These are phyloP conservation scores for Tretioscincus oriximinensis DNA, from an alignment of 2,113 vertebrate species.

Conservation along the genomic window DNA sequence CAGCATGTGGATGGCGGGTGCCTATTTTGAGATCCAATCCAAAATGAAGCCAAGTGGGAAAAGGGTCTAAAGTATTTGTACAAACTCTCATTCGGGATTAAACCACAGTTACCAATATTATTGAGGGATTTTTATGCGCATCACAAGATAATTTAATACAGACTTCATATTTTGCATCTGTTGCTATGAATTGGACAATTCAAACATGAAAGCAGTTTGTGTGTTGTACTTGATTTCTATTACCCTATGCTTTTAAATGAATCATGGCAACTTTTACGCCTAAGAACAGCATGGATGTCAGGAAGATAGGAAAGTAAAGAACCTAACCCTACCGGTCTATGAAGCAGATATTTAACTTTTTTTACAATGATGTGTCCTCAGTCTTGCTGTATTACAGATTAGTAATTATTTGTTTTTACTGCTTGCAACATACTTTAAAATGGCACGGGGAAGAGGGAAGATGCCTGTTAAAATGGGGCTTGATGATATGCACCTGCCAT, in stretches of 20 bases:
- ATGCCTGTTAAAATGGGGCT: conserved; percentile 76
- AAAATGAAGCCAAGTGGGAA: too few relatives aligned
- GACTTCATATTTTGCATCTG: background rate
- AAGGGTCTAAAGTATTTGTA: background rate
- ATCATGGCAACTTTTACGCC: conserved; percentile 32
- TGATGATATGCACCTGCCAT: conserved; percentile 79
- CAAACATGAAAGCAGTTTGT: background rate
- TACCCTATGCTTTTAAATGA: conserved; percentile 22
- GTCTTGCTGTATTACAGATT: conserved; percentile 70
- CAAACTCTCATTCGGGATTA: background rate
- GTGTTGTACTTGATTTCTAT: background rate
- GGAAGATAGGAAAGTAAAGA: conserved; percentile 53
- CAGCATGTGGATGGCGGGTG: too few relatives aligned
- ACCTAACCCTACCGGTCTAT: conserved; percentile 51
- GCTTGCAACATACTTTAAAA: conserved; percentile 78
- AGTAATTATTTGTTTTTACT: conserved; percentile 75
- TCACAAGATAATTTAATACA: background rate
- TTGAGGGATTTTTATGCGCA: background rate
- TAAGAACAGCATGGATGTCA: conserved; percentile 43
- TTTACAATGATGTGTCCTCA: conserved; percentile 64
- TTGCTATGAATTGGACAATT: background rate
- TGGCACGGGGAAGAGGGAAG: conserved; percentile 56
- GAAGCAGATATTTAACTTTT: conserved; percentile 65
- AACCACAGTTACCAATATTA: background rate
- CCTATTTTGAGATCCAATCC: too few relatives aligned